Conservation (phyloP, 2,113 vertebrate genomes). For the Peromyscus maniculatus region DNA sequence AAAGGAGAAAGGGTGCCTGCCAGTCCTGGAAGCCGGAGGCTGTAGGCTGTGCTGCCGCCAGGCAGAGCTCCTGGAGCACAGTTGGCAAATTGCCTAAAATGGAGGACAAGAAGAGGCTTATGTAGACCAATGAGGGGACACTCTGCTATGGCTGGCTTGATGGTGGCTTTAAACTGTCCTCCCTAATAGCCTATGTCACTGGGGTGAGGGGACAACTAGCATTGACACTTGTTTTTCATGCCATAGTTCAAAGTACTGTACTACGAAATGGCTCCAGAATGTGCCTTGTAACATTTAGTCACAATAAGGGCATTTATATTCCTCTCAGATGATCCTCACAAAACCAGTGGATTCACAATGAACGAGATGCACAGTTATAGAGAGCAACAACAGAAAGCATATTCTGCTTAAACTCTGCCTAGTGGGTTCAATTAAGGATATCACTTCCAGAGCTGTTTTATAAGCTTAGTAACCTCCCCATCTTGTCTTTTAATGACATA, state of each 20-base stretch:
- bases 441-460: constrained; percentile 2
- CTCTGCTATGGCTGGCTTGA: constrained; percentile 46
- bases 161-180: constrained; percentile 52
- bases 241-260: constrained; percentile 67
- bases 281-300: constrained; percentile 67
- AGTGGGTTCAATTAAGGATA: constrained; percentile 9
- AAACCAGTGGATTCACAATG: constrained; percentile 43
- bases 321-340: background rate
- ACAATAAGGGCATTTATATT: constrained; percentile 73
- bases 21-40: constrained; percentile 73
- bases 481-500: background rate
- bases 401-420: background rate
- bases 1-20: constrained; percentile 68
- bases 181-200: constrained; percentile 45
- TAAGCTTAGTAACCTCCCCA: background rate
- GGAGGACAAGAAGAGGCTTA: constrained; percentile 64
- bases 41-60: constrained; percentile 56
- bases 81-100: constrained; percentile 67
- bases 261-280: constrained; percentile 67
- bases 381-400: constrained; percentile 8
- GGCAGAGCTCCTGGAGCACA: constrained; percentile 53
- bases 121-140: background rate
- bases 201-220: constrained; percentile 7
- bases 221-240: constrained; percentile 60
- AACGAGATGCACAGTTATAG: constrained; percentile 44